Percentiles rank a stretch among this genome's conserved stretches.
phyloP scores from a whole-genome alignment of 2,888 invertebrate species.

The Mythimna pallens region DNA sequence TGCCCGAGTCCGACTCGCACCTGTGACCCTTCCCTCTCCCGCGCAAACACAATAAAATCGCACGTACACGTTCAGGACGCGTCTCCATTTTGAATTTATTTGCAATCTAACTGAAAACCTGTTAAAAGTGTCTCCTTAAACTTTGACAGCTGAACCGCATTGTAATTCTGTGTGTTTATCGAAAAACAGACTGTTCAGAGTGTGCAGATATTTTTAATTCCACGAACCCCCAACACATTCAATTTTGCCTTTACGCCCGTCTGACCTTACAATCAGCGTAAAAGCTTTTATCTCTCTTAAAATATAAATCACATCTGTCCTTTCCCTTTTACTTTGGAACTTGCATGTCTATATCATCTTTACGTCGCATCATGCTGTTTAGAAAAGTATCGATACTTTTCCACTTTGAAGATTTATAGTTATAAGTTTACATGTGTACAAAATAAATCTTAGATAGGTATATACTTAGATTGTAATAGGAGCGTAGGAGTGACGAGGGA shows the following conservation, averaged over 20 bases:
- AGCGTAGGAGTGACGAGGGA: not conserved
- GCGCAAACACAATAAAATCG: too few relatives aligned
- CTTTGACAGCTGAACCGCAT: too few relatives aligned
- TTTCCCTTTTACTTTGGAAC: conserved; percentile 54
- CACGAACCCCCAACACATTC: conserved; percentile 10
- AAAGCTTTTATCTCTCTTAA: conserved; percentile 63
- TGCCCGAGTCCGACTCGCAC: too few relatives aligned
- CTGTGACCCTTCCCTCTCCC: too few relatives aligned
- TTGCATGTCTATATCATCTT: conserved; percentile 46
- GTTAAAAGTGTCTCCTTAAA: too few relatives aligned
- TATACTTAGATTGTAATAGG: not conserved
- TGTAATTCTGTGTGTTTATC: too few relatives aligned
- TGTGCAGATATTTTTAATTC: too few relatives aligned
- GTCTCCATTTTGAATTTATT: too few relatives aligned
- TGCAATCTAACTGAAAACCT: too few relatives aligned
- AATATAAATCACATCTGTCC: conserved; percentile 56
- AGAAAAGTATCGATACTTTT: conserved; percentile 23
- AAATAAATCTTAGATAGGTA: not conserved
- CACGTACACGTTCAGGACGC: too few relatives aligned
- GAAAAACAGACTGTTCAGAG: too few relatives aligned
- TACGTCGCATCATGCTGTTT: conserved; percentile 25
- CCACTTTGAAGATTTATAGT: conserved; percentile 26
- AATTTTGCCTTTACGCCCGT: conserved; percentile 49
- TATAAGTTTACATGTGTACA: conserved; percentile 4
- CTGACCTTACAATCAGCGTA: conserved; percentile 62